Conservation (phyloP, 2,797 vertebrate species). For the Lindbergichthys nudifrons region DNA sequence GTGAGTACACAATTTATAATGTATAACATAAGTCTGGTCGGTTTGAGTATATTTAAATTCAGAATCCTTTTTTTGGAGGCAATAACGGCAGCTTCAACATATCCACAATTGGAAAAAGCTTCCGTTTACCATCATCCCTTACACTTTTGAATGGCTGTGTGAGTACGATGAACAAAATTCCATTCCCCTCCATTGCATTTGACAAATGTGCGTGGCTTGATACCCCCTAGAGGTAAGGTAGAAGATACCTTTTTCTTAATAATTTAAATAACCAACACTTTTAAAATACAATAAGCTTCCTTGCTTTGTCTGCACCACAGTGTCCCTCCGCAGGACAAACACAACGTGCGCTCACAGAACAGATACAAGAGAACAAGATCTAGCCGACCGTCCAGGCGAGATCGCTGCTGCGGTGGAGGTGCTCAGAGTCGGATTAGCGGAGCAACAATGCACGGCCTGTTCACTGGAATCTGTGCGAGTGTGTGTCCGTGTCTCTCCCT, state of each 20-base stretch:
- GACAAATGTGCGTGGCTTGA: background rate
- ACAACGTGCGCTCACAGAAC: constrained; percentile 31
- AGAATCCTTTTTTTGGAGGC: background rate
- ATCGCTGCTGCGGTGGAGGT: constrained; percentile 56
- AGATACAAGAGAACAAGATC: constrained; percentile 61
- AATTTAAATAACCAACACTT: constrained; percentile 14
- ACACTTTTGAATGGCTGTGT: background rate
- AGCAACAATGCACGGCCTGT: constrained; percentile 85
- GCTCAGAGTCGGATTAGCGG: constrained; percentile 76
- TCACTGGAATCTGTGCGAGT: constrained; percentile 73
- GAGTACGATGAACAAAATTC: background rate
- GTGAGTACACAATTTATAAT: too few relatives aligned
- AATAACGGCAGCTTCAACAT: background rate
- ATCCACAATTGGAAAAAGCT: background rate
- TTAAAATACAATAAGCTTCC: constrained; percentile 19
- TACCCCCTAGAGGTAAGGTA: background rate
- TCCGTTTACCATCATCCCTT: background rate
- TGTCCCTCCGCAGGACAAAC: constrained; percentile 27
- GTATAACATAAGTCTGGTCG: too few relatives aligned
- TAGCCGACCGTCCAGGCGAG: constrained; percentile 42
- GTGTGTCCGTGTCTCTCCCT: constrained; percentile 64
- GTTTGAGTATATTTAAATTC: too few relatives aligned
- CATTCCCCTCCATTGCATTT: background rate
- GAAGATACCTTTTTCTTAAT: background rate
- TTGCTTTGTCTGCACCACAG: constrained; percentile 13